These are phyloP conservation scores for Merodon equestris DNA, from an alignment of 2,888 invertebrate genomes.

Conservation along the genomic window DNA sequence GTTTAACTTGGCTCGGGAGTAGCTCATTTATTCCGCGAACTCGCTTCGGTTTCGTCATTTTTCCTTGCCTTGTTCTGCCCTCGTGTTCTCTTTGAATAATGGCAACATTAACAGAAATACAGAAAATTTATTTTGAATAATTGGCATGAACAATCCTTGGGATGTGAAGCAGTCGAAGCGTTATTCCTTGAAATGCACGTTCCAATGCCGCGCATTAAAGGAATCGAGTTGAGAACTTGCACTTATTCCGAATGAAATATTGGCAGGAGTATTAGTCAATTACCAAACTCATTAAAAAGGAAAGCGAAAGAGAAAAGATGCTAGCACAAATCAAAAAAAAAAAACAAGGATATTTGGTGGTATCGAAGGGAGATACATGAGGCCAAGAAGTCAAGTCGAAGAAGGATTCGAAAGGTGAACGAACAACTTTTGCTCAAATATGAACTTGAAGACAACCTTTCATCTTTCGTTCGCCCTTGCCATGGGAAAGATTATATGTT, in stretches of 20 bases:
- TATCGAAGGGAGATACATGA: too few species aligned
- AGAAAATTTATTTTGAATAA: constrained; percentile 36
- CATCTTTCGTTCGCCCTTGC: too few species aligned
- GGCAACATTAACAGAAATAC: constrained; percentile 33
- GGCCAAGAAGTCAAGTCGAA: too few species aligned
- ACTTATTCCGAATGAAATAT: constrained; percentile 34
- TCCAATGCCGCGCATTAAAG: background rate
- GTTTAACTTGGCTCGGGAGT: background rate
- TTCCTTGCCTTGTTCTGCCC: background rate
- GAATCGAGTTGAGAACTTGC: constrained; percentile 20
- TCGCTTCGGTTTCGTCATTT: background rate
- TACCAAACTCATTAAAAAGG: constrained; percentile 39
- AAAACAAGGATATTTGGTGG: too few species aligned
- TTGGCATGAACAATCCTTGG: constrained; percentile 11
- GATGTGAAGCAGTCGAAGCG: constrained; percentile 19
- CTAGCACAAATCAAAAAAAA: too few species aligned
- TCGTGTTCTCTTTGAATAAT: constrained; percentile 20
- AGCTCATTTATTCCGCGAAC: constrained; percentile 29
- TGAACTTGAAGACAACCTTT: too few species aligned
- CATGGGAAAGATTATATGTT: too few species aligned
- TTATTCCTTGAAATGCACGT: constrained; percentile 25
- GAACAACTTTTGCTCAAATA: too few species aligned
- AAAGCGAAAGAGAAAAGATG: too few species aligned
- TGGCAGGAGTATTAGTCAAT: constrained; percentile 44
- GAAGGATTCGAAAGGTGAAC: too few species aligned